These are phyloP conservation scores for Sebastes fasciatus DNA, from an alignment of 2,113 vertebrate genomes.

Conservation along the genomic window DNA sequence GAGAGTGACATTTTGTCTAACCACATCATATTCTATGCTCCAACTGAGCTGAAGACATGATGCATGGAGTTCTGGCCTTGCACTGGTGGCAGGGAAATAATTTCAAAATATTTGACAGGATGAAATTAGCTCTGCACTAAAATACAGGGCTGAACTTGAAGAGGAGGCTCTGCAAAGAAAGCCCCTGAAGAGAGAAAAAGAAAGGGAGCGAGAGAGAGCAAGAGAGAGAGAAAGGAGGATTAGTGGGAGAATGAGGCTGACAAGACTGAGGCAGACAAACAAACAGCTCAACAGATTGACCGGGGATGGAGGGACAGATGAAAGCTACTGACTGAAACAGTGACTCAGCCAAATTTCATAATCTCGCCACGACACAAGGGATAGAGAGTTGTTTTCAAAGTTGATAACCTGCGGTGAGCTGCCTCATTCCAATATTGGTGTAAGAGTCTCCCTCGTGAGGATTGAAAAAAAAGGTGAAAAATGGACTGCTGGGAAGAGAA, in stretches of 20 bases:
- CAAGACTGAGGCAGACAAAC: constrained; percentile 61
- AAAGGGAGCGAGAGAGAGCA: background rate
- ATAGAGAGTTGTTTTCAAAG: constrained; percentile 34
- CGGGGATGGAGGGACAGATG: constrained; percentile 59
- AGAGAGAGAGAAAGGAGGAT: constrained; percentile 44
- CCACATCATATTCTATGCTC: constrained; percentile 31
- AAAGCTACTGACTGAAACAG: constrained; percentile 37
- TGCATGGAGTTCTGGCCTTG: constrained; percentile 43
- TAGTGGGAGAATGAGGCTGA: constrained; percentile 56
- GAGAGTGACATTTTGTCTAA: constrained; percentile 31
- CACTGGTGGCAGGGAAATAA: constrained; percentile 35
- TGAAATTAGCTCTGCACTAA: constrained; percentile 45
- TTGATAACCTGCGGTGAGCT: constrained; percentile 47
- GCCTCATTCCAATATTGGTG: constrained; percentile 29
- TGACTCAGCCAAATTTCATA: constrained; percentile 59
- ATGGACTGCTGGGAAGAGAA: constrained; percentile 8
- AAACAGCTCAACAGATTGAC: constrained; percentile 74
- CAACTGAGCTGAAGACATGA: constrained; percentile 35
- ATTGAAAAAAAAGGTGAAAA: constrained; percentile 6
- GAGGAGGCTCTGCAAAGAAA: constrained; percentile 15
- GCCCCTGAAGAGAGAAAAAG: constrained; percentile 5
- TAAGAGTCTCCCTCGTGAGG: constrained; percentile 8
- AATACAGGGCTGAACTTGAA: constrained; percentile 29
- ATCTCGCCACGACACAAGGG: constrained; percentile 33
- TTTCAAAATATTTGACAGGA: constrained; percentile 51